These are phyloP conservation scores for Caenorhabditis macrosperma DNA, from an alignment of 2,888 invertebrate species.

Conservation along the genomic window DNA sequence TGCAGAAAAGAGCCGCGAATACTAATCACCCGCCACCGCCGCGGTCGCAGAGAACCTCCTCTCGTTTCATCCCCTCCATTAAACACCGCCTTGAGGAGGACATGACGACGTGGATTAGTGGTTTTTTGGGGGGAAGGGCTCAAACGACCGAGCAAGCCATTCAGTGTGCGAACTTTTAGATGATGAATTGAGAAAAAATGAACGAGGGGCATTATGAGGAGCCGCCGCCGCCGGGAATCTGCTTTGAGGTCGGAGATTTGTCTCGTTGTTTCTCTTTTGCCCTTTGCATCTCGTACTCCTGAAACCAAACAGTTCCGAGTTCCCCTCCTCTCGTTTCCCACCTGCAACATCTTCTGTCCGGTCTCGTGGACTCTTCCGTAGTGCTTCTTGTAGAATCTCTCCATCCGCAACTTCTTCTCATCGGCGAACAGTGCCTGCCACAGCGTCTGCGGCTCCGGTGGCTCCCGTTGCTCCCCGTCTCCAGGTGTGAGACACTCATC, in stretches of 20 bases:
- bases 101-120: conserved; percentile 7
- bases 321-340: not conserved
- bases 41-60: too few species aligned
- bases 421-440: conserved; percentile 57
- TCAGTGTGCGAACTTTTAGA: not conserved
- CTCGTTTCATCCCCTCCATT: not conserved
- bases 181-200: too few species aligned
- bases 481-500: conserved; percentile 58
- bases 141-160: not conserved
- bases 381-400: conserved; percentile 43
- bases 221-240: too few species aligned
- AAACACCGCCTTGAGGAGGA: not conserved
- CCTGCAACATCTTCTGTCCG: conserved; percentile 12
- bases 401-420: conserved; percentile 43
- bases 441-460: conserved; percentile 37
- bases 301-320: not conserved
- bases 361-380: conserved; percentile 46
- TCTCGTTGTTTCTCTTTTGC: conserved; percentile 25
- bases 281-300: conserved; percentile 36
- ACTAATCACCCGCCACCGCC: conserved; percentile 37
- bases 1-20: conserved; percentile 36
- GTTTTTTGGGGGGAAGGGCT: not conserved
- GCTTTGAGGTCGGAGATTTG: too few species aligned
- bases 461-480: conserved; percentile 32
- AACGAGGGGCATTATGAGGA: too few species aligned